Conservation (phyloP, 2,888 invertebrate genomes). For the Anodontia alba region DNA sequence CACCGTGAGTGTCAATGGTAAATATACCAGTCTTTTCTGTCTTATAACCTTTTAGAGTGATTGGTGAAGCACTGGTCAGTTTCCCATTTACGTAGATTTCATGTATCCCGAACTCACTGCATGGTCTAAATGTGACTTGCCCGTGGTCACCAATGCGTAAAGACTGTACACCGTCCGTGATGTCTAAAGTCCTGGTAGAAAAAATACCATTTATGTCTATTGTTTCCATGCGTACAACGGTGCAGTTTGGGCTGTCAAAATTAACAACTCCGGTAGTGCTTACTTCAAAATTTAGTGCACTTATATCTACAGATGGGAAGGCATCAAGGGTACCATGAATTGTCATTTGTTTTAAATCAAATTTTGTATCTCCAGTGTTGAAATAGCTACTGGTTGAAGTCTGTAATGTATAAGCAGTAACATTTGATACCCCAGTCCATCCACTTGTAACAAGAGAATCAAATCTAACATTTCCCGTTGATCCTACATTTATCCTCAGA, state of each 20-base stretch:
- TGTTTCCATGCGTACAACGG: no score
- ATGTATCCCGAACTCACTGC: constrained; percentile 47
- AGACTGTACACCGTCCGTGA: no score
- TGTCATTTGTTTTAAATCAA: constrained; percentile 21
- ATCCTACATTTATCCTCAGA: constrained; percentile 30
- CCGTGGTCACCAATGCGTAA: constrained; percentile 51
- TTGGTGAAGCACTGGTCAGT: constrained; percentile 53
- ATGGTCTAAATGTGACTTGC: constrained; percentile 61
- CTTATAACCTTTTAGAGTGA: constrained; percentile 53
- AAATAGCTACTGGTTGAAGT: constrained; percentile 47
- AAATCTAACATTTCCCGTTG: constrained; percentile 44
- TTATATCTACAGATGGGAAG: constrained; percentile 41
- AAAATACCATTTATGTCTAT: no score
- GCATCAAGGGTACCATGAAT: constrained; percentile 48
- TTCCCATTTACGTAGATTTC: constrained; percentile 61
- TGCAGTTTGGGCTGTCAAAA: no score
- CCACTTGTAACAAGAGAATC: constrained; percentile 44
- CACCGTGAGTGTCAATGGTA: constrained; percentile 57
- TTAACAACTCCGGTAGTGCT: constrained; percentile 30
- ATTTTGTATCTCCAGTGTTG: constrained; percentile 54
- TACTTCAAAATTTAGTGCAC: constrained; percentile 39
- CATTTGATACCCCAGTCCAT: constrained; percentile 44
- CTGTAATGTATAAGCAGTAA: constrained; percentile 42
- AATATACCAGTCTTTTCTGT: constrained; percentile 49
- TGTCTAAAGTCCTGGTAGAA: no score